Evolutionary conservation across 2,797 vertebrate genomes (phyloP).

Genomic region (Sciurus vulgaris): DNA sequence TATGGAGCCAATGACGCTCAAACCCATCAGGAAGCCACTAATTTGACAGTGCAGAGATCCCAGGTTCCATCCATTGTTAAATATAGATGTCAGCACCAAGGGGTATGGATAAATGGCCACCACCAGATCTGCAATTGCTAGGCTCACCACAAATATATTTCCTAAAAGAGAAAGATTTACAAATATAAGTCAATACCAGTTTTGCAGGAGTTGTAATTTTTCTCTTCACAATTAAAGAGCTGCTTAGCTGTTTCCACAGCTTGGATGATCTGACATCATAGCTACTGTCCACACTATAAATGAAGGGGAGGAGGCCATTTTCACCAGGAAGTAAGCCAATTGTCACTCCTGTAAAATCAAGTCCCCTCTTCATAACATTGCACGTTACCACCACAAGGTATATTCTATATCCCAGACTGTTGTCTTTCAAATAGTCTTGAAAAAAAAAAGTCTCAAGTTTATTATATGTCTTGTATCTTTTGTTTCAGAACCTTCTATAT

Average conservation of each 20-base stretch:
- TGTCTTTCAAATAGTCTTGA: background rate
- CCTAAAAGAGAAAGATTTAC: constrained; percentile 88
- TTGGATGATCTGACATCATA: accelerated
- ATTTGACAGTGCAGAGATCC: constrained; percentile 96
- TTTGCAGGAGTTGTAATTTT: accelerated
- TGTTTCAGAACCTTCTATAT: background rate
- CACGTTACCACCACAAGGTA: background rate
- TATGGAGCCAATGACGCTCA: constrained; percentile 97
- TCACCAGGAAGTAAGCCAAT: background rate
- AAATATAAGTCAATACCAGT: background rate
- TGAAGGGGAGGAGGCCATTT: background rate
- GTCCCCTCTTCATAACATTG: background rate
- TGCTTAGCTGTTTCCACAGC: background rate
- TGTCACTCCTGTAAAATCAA: background rate
- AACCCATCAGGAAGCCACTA: constrained; percentile 97
- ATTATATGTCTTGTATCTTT: background rate
- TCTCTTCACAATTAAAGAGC: background rate
- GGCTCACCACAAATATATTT: constrained; percentile 98
- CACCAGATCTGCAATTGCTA: constrained; percentile 96
- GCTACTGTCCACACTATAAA: accelerated
- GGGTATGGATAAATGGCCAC: constrained; percentile 98
- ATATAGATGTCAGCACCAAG: constrained; percentile 95
- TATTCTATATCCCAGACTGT: background rate
- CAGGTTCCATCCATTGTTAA: constrained; percentile 96
- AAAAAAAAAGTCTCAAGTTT: background rate